Conservation (phyloP, 1,140 invertebrate genomes). For the Vanessa tameamea region DNA sequence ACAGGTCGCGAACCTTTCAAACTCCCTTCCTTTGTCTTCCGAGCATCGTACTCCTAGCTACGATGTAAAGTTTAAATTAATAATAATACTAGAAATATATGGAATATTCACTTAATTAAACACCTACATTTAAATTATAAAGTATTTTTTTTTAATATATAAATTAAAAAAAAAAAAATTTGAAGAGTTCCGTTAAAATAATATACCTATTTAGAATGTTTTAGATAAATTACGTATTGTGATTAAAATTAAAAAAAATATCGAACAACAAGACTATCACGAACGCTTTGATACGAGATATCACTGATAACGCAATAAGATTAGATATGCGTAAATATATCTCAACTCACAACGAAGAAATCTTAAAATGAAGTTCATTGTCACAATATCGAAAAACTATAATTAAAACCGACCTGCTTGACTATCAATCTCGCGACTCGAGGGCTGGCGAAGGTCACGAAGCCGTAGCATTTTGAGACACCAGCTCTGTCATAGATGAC, state of each 20-base stretch:
- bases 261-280: not conserved
- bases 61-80: too few relatives aligned
- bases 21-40: too few relatives aligned
- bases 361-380: slow-evolving; percentile 27
- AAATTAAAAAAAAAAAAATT: too few relatives aligned
- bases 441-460: slow-evolving; percentile 92
- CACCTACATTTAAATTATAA: too few relatives aligned
- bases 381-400: slow-evolving; percentile 4
- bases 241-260: not conserved
- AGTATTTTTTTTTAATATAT: too few relatives aligned
- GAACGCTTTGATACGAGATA: not conserved
- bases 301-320: slow-evolving; percentile 24
- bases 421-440: slow-evolving; percentile 76
- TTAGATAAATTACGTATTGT: not conserved
- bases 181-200: too few relatives aligned
- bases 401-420: slow-evolving; percentile 68
- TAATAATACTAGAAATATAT: too few relatives aligned
- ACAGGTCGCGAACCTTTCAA: too few relatives aligned
- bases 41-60: too few relatives aligned
- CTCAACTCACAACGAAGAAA: not conserved
- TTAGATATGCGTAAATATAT: slow-evolving; percentile 19
- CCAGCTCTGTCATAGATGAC: slow-evolving; percentile 96
- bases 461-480: slow-evolving; percentile 96
- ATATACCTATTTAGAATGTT: too few relatives aligned
- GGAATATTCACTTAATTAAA: too few relatives aligned